A percentile compares a stretch with the other conserved stretches of the same genome.
phyloP scores from a whole-genome alignment of 2,113 vertebrate genomes.

The Etia nguti region DNA sequence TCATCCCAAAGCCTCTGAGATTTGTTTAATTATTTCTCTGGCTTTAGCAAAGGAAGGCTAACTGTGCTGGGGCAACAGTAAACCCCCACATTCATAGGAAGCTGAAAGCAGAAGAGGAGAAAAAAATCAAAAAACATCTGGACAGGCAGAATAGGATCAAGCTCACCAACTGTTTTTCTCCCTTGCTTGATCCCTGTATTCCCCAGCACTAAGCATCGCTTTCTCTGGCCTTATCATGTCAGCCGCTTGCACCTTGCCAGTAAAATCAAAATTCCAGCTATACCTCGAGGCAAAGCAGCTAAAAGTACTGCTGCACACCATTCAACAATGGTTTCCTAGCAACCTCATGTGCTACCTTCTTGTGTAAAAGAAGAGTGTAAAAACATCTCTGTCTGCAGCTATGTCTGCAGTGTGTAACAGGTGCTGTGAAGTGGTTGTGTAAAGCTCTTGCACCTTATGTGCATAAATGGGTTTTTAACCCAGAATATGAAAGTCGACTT shows the following conservation, averaged over 20 bases:
- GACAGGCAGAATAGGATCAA: conserved; percentile 47
- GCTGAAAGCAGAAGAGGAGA: not conserved
- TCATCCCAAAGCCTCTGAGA: conserved; percentile 17
- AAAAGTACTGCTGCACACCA: conserved; percentile 31
- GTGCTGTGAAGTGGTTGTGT: not conserved
- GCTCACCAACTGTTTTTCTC: conserved; percentile 26
- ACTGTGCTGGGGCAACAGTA: conserved; percentile 4
- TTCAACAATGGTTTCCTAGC: conserved; percentile 65
- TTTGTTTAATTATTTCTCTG: conserved; percentile 54
- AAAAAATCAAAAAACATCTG: not conserved
- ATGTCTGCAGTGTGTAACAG: not conserved
- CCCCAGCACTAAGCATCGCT: conserved; percentile 21
- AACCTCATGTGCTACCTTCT: conserved; percentile 36
- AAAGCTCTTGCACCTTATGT: not conserved
- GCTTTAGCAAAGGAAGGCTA: conserved; percentile 33
- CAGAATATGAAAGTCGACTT: not conserved
- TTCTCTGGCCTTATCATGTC: conserved; percentile 46
- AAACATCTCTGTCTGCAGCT: not conserved
- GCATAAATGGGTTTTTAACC: not conserved
- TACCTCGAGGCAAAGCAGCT: conserved; percentile 48
- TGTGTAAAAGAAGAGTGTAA: too few species aligned
- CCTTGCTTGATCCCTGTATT: conserved; percentile 45
- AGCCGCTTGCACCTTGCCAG: conserved; percentile 28
- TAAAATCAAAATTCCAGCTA: conserved; percentile 50
- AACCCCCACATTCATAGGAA: not conserved